These are phyloP conservation scores for Drosophila kikkawai DNA, from an alignment of 1,140 invertebrate genomes.

Conservation along the genomic window DNA sequence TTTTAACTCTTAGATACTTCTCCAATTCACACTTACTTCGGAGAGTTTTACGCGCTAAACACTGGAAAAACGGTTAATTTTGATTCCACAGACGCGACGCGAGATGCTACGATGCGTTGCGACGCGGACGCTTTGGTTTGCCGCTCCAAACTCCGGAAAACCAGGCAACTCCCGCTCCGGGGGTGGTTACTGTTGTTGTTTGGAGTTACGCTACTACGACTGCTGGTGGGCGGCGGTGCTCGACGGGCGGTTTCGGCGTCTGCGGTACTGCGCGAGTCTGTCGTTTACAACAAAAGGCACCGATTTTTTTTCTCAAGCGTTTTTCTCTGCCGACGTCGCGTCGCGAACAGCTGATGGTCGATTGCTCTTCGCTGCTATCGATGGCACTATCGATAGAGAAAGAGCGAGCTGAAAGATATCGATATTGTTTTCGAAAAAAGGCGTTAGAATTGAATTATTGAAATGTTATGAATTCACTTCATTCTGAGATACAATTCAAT, in stretches of 20 bases:
- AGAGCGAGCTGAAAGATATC: not conserved
- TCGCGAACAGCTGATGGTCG: not conserved
- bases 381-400: not conserved
- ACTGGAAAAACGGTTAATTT: conserved; percentile 19
- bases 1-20: not conserved
- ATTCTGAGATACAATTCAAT: not conserved
- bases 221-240: conserved; percentile 11
- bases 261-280: conserved; percentile 17
- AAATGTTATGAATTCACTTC: not conserved
- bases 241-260: conserved; percentile 14
- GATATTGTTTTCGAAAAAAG: not conserved
- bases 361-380: not conserved
- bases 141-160: conserved; percentile 6
- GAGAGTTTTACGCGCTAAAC: conserved; percentile 7
- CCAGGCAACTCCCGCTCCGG: conserved; percentile 1
- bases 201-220: conserved; percentile 7
- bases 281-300: conserved; percentile 7
- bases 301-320: conserved; percentile 3
- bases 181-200: conserved; percentile 9
- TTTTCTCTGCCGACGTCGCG: conserved; percentile 12
- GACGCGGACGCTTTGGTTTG: conserved; percentile 9
- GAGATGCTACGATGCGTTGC: conserved; percentile 6
- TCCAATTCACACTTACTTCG: conserved; percentile 8
- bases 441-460: not conserved
- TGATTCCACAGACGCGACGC: conserved; percentile 15